Conservation (phyloP, 2,113 vertebrate species). For the Nyctereutes procyonoides region DNA sequence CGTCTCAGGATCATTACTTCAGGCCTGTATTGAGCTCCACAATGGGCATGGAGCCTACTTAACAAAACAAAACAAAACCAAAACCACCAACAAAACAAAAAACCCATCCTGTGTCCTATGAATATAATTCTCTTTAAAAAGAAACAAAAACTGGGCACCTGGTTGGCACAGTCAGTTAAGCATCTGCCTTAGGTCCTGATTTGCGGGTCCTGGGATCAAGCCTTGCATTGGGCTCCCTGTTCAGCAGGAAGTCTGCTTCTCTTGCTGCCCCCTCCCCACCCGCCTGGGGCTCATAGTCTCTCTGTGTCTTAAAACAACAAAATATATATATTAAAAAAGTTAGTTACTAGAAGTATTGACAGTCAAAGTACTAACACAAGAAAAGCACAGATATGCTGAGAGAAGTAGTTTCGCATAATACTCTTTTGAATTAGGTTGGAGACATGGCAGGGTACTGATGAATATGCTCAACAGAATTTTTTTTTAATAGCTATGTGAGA, state of each 20-base stretch:
- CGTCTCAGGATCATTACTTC: background rate
- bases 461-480: background rate
- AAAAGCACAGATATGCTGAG: background rate
- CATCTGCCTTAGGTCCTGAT: background rate
- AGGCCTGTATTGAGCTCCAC: background rate
- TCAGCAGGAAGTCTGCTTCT: background rate
- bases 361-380: slow-evolving; percentile 12
- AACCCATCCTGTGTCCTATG: background rate
- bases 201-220: background rate
- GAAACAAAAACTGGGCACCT: background rate
- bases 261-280: background rate
- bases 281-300: background rate
- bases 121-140: background rate
- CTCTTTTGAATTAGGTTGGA: background rate
- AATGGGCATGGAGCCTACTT: background rate
- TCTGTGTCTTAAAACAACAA: background rate
- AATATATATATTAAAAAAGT: background rate
- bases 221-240: background rate
- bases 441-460: background rate
- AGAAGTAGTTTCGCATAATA: background rate
- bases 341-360: background rate
- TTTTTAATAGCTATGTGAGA: background rate
- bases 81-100: background rate
- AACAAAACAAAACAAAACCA: background rate
- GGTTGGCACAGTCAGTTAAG: background rate